These are phyloP conservation scores for Numenius arquata DNA, from an alignment of 2,113 vertebrate genomes.

Conservation along the genomic window DNA sequence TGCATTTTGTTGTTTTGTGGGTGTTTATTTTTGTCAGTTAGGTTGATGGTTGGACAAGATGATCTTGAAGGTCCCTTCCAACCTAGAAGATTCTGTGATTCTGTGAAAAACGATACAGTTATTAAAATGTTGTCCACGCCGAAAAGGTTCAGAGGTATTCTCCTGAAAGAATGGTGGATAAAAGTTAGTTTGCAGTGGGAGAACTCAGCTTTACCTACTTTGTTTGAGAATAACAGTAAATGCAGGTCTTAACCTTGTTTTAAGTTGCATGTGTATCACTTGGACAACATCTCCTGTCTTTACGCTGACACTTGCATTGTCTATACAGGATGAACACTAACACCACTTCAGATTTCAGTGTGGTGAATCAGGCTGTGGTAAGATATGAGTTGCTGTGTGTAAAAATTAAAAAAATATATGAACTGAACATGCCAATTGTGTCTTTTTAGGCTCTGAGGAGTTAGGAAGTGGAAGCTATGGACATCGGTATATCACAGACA, in stretches of 20 bases:
- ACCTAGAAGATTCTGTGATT: no score
- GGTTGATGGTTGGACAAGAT: no score
- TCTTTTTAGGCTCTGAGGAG: slow-evolving; percentile 78
- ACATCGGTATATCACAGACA: slow-evolving; percentile 74
- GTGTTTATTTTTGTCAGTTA: no score
- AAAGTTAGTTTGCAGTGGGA: background rate
- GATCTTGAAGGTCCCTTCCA: no score
- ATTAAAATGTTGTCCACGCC: background rate
- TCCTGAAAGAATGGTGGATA: background rate
- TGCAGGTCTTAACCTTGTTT: background rate
- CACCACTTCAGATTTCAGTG: background rate
- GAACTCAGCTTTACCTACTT: background rate
- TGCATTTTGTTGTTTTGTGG: no score
- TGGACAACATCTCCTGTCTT: background rate
- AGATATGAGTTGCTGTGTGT: background rate
- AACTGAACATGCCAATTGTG: slow-evolving; percentile 2
- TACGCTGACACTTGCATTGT: background rate
- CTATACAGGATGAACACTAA: background rate
- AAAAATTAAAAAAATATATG: background rate
- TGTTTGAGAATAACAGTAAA: background rate
- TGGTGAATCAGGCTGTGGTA: background rate
- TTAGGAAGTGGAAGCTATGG: slow-evolving; percentile 82
- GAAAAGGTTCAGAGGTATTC: background rate
- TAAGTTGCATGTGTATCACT: background rate
- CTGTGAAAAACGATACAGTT: background rate